Evolutionary conservation across 2,797 vertebrate species (phyloP), one percentile per base, ranked within the genome.

Genomic region (Platyrinchus mystaceus): DNA sequence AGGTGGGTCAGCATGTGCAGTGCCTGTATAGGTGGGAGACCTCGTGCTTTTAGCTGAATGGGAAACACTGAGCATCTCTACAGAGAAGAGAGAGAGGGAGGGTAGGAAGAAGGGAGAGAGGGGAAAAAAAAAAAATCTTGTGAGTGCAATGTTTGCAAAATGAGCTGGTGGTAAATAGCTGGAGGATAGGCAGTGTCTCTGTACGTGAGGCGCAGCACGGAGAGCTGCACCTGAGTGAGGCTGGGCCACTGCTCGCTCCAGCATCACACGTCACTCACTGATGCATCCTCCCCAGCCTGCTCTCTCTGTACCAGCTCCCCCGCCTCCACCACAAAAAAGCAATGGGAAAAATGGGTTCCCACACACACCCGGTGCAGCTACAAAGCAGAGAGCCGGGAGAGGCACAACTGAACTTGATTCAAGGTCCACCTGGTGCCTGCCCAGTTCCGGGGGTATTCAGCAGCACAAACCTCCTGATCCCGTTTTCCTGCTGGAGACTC

Each of bases 161-260:
- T 94, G 96, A 96, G 94, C 95, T 96, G 95, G 92, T 91, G 30
- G 94, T 97, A 96, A 97, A 97, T 96, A 97, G 96, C 97, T 97
- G 94, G 94, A 96, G 95, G 97, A 97, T 60, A 96, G 96, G 93
- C 89, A 85, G 94, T 59, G 63, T 96, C 93, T 95, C 93, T 89
- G 92, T 97, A 97, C 97, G 96, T 97, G 97, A 97, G 95, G 95
- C 70, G 6, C 84, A 28, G 94, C 97, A 97, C 96, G 92, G 92
- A 97, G 94, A 67, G 41, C 96, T 96, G 95, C 95, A 97, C 97
- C 97, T 97, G 96, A 97, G 90, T 10, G 6, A 94, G 96, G 90
- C 91, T 90, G 89, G 87, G 96, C 94, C 82, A 13, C 81, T 7
- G 82, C 86, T 94, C 12, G 16, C 88, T 94, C 79, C 41, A 13